Conservation (phyloP, 2,888 invertebrate genomes). For the Pediacus dermestoides region DNA sequence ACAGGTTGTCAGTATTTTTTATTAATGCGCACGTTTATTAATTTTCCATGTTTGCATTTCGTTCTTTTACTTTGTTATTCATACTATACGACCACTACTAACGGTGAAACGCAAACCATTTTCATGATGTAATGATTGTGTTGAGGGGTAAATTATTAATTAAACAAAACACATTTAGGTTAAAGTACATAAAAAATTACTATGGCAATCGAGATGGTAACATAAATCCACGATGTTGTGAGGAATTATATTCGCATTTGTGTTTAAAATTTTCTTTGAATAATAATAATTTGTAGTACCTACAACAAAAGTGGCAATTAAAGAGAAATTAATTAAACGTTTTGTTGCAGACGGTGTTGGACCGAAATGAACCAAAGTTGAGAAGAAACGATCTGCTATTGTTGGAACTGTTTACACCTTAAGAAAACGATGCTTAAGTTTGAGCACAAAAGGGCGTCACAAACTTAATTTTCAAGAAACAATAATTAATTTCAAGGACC, state of each 20-base stretch:
- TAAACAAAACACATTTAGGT: too few species aligned
- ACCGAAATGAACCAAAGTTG: conserved; percentile 17
- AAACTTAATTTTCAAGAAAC: conserved; percentile 29
- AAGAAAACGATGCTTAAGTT: conserved; percentile 17
- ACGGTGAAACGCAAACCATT: too few species aligned
- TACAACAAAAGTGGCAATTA: conserved; percentile 11
- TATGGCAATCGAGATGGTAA: background rate
- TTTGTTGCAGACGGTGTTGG: conserved; percentile 36
- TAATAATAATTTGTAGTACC: conserved; percentile 13
- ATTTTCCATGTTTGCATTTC: conserved; percentile 13
- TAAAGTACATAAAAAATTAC: background rate
- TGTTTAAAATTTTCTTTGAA: too few species aligned
- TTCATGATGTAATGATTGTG: too few species aligned
- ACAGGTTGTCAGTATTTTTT: conserved; percentile 30
- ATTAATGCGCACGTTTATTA: conserved; percentile 19
- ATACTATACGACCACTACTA: conserved; percentile 4
- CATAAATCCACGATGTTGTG: background rate
- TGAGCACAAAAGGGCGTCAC: conserved; percentile 24
- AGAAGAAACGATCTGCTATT: conserved; percentile 17
- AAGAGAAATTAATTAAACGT: conserved; percentile 28
- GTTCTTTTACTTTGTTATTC: conserved; percentile 16
- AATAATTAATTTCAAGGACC: conserved; percentile 34
- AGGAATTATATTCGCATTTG: background rate
- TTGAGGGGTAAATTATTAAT: too few species aligned
- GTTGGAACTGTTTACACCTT: conserved; percentile 25